phyloP scores from a whole-genome alignment of 2,113 vertebrate species.

The Actenoides lindsayi region DNA sequence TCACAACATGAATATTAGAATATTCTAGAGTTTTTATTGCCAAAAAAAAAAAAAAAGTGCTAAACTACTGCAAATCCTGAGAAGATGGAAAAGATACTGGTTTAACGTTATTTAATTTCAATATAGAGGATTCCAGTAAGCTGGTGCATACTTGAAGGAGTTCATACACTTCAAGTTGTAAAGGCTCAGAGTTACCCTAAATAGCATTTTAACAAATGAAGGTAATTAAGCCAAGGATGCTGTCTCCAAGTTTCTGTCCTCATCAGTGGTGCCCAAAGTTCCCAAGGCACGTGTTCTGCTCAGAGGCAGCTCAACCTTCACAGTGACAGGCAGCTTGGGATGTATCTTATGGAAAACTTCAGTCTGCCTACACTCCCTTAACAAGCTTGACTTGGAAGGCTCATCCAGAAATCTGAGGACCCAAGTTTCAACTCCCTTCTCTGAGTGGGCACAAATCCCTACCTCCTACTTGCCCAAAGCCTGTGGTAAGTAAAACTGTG shows the following conservation, averaged over 20 bases:
- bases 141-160: background rate
- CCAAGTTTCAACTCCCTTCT: background rate
- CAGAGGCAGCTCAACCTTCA: background rate
- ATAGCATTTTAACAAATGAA: background rate
- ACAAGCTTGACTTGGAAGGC: background rate
- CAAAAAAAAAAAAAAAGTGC: background rate
- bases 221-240: background rate
- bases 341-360: rapidly evolving
- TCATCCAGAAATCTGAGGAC: background rate
- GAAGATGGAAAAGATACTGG: background rate
- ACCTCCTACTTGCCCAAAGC: background rate
- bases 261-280: background rate
- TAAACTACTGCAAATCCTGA: background rate
- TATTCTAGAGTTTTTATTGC: background rate
- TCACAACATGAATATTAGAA: background rate
- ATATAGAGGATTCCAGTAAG: background rate
- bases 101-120: background rate
- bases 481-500: background rate
- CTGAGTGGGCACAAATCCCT: background rate
- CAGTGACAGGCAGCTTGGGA: background rate
- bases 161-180: background rate
- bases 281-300: background rate
- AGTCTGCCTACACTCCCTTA: background rate
- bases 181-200: background rate
- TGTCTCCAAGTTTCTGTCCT: background rate